Evolutionary conservation across 2,797 vertebrate genomes (phyloP), one percentile per base, ranked within the genome.

Genomic region (Notoglanidium macrostoma): DNA sequence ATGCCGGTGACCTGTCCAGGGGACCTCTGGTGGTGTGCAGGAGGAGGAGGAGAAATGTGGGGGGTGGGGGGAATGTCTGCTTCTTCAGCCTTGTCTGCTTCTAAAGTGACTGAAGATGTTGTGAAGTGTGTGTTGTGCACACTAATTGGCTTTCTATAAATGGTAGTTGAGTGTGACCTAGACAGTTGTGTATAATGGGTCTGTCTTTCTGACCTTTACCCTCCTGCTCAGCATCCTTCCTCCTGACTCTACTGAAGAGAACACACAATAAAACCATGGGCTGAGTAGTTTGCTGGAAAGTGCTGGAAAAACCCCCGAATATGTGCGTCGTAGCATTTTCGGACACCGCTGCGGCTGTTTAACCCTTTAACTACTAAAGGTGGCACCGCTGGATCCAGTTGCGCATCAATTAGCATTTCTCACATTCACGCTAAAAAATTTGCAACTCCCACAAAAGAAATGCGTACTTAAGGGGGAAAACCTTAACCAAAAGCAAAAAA

Each of bases 141-240:
- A 84, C 84, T 92, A 90, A 92, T 92, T 92, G 91, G 90, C 89
- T 89, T 90, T 88, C 88, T 86, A 77, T 87, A 86, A 83, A 82
- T 87, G 89, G 70, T 79, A 54, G 90, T 92, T 90, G 89, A 88
- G 77, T 86, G 72, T 89, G 89, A 88, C 87, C 55, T 82, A 88
- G 87, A 83, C 81, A 26, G 77, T 73, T 90, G 89, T 88, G 85
- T 89, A 88, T 89, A 91, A 90, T 76, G 79, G 74, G 89, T 26
- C 74, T 85, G 82, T 87, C 70, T 88, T 57, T 59, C 84, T 90
- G 85, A 89, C 88, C 82, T 87, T 87, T 81, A 61, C 35, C 55
- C 83, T 61, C 54, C 67, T 65, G 29, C 17, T 44, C 46, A 7
- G 65, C 3, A 72, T 72, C 59, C 44, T 83, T 83, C 44, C 61